Conservation (phyloP, 2,113 vertebrate species). For the Psittacula cyanocephala region DNA sequence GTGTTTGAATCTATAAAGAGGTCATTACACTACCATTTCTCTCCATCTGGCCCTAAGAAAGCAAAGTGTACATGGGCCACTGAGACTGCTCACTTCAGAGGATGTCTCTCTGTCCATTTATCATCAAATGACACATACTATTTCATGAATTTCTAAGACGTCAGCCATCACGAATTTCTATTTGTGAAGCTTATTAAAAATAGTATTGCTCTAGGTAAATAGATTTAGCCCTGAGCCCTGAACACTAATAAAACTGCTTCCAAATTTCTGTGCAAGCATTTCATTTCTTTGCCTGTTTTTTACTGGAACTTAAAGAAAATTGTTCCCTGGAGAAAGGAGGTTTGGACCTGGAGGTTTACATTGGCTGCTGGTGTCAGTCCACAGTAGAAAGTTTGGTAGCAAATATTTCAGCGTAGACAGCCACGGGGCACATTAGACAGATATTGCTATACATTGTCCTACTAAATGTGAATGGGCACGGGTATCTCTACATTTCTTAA, state of each 20-base stretch:
- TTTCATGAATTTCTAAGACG: not conserved
- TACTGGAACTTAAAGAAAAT: not conserved
- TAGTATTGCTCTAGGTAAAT: not conserved
- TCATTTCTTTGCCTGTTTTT: not conserved
- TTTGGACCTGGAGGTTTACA: not conserved
- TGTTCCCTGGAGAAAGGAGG: not conserved
- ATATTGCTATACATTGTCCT: not conserved
- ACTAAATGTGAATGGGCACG: not conserved
- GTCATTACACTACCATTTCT: slow-evolving; percentile 7
- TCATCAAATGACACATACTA: not conserved
- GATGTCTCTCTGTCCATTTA: not conserved
- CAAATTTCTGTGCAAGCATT: not conserved
- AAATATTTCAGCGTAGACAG: not conserved
- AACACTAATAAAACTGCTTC: not conserved
- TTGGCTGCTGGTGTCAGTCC: not conserved
- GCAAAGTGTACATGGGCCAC: not conserved
- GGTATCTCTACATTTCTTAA: not conserved
- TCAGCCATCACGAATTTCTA: not conserved
- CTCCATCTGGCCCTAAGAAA: slow-evolving; percentile 43
- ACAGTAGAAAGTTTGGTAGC: not conserved
- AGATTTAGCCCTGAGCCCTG: not conserved
- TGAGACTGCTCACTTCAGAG: not conserved
- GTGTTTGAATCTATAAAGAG: not conserved
- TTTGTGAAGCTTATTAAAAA: not conserved
- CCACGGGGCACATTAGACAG: not conserved